Conservation (phyloP, 2,888 invertebrate species). For the Trilocha varians region DNA sequence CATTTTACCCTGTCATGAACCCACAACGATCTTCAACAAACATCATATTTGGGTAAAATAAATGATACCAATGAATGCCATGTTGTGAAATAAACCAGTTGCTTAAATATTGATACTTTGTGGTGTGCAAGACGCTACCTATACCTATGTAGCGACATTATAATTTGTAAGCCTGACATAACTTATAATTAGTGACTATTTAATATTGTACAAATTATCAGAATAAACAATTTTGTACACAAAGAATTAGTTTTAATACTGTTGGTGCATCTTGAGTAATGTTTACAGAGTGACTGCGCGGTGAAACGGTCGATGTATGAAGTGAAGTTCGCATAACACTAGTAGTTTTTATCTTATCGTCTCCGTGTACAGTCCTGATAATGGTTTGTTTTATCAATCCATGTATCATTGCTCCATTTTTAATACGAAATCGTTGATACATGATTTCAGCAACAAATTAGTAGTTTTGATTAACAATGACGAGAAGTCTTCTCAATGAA, state of each 20-base stretch:
- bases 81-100: background rate
- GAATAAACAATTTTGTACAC: too few relatives aligned
- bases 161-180: too few relatives aligned
- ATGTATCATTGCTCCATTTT: conserved; percentile 49
- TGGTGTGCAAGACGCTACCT: too few relatives aligned
- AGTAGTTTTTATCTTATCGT: conserved; percentile 40
- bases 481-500: conserved; percentile 17
- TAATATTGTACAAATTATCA: too few relatives aligned
- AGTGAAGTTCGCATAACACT: background rate
- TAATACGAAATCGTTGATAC: conserved; percentile 28
- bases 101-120: background rate
- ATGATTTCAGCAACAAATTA: conserved; percentile 27
- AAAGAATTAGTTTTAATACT: too few relatives aligned
- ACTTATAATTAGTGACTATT: too few relatives aligned
- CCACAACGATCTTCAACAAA: conserved; percentile 40
- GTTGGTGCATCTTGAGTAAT: too few relatives aligned
- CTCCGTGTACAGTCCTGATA: conserved; percentile 28
- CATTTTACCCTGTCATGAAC: conserved; percentile 36
- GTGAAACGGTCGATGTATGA: background rate
- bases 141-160: too few relatives aligned
- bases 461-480: conserved; percentile 36
- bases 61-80: conserved; percentile 1
- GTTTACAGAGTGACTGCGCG: too few relatives aligned
- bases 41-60: conserved; percentile 14
- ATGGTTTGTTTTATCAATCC: conserved; percentile 41